These are phyloP conservation scores for Cottoperca gobio DNA, from an alignment of 2,797 vertebrate genomes.

Conservation along the genomic window DNA sequence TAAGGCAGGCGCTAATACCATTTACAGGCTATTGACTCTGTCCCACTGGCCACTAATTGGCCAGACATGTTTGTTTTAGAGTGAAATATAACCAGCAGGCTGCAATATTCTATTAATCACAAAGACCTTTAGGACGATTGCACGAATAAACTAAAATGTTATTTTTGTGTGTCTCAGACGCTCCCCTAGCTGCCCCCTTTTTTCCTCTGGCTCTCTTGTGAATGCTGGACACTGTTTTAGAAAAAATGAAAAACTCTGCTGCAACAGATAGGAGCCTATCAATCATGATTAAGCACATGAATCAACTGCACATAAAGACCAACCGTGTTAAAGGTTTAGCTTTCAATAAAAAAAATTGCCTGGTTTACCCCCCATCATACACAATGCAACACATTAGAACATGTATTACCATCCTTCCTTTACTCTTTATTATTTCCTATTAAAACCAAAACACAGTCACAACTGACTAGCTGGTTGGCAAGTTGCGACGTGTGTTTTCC, in stretches of 20 bases:
- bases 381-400: background rate
- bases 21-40: background rate
- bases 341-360: background rate
- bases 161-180: background rate
- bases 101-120: background rate
- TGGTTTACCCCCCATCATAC: background rate
- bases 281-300: background rate
- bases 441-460: constrained; percentile 38
- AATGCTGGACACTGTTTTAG: background rate
- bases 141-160: background rate
- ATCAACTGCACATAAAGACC: background rate
- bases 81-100: background rate
- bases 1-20: background rate
- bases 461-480: constrained; percentile 43
- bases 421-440: background rate
- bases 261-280: background rate
- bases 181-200: background rate
- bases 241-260: background rate
- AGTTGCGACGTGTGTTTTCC: constrained; percentile 54
- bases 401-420: background rate
- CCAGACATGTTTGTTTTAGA: background rate
- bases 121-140: background rate
- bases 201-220: background rate
- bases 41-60: background rate
- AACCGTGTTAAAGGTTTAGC: background rate